These are phyloP conservation scores for Synanthedon andrenaeformis DNA, from an alignment of 2,888 invertebrate species.

Conservation along the genomic window DNA sequence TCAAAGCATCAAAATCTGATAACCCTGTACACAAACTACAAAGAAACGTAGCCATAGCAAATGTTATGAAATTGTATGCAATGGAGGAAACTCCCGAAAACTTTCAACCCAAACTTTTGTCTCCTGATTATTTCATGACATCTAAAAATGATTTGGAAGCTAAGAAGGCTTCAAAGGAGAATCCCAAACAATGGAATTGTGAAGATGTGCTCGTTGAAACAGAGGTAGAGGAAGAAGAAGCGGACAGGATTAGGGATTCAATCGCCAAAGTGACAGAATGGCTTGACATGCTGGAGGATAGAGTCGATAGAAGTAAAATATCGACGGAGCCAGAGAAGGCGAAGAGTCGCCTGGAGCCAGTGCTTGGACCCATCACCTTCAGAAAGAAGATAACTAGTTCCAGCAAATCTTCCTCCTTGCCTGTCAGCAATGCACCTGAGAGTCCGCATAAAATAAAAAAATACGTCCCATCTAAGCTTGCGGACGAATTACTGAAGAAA, in stretches of 20 bases:
- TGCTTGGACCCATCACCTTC: constrained; percentile 15
- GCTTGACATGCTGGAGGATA: constrained; percentile 14
- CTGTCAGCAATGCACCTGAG: background rate
- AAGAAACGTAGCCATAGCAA: constrained; percentile 39
- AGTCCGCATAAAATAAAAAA: background rate
- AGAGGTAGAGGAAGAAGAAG: constrained; percentile 5
- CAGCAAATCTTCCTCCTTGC: background rate
- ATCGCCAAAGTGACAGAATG: constrained; percentile 29
- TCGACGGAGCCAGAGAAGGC: background rate
- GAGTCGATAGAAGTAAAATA: background rate
- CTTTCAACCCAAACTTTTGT: constrained; percentile 20
- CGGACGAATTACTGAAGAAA: constrained; percentile 19
- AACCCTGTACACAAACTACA: constrained; percentile 22
- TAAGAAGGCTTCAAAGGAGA: too few relatives aligned
- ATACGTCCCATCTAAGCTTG: constrained; percentile 20
- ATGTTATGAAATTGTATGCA: constrained; percentile 31
- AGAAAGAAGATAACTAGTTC: constrained; percentile 19
- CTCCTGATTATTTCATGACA: constrained; percentile 29
- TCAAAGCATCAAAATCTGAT: constrained; percentile 16
- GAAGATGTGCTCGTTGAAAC: background rate
- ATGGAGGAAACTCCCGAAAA: background rate
- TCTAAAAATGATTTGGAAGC: background rate
- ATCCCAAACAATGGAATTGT: background rate
- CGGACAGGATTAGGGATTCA: constrained; percentile 15
- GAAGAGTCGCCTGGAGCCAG: too few relatives aligned